Percentiles rank a stretch among this genome's conserved stretches.
Conservation (phyloP, 2,797 vertebrate species). For the Platalea minor region DNA sequence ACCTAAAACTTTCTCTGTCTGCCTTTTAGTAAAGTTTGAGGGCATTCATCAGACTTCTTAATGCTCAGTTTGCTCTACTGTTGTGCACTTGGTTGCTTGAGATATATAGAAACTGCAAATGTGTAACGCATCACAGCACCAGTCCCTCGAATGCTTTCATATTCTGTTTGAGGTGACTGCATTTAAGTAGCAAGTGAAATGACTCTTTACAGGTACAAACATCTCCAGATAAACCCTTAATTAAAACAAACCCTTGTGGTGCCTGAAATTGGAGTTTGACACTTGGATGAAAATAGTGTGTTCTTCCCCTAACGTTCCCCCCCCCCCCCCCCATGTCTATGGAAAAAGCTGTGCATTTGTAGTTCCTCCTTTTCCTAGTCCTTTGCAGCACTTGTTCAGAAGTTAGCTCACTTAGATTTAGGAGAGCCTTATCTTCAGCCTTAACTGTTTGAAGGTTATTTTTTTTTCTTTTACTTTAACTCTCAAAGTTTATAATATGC, state of each 20-base stretch:
- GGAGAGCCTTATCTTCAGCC: background rate
- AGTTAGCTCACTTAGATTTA: background rate
- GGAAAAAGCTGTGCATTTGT: background rate
- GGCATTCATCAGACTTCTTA: background rate
- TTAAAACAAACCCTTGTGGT: background rate
- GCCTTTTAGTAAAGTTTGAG: background rate
- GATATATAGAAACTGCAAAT: background rate
- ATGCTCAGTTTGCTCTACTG: background rate
- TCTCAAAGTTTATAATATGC: background rate
- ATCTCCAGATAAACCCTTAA: background rate
- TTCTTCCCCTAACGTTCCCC: background rate
- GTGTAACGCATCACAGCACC: background rate
- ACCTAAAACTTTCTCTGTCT: background rate
- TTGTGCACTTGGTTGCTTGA: background rate
- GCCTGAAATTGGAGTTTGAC: background rate
- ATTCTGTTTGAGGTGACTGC: background rate
- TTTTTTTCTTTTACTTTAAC: background rate
- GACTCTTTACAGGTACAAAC: background rate
- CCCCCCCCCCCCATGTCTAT: accelerated
- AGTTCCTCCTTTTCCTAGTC: background rate
- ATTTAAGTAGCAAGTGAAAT: background rate
- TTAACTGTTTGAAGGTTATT: background rate
- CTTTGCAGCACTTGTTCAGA: background rate
- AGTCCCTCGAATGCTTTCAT: background rate
- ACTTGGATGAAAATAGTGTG: background rate